Evolutionary conservation across 2,888 invertebrate species (phyloP), one percentile per base, ranked within the genome.

Genomic region (Brenthis ino): DNA sequence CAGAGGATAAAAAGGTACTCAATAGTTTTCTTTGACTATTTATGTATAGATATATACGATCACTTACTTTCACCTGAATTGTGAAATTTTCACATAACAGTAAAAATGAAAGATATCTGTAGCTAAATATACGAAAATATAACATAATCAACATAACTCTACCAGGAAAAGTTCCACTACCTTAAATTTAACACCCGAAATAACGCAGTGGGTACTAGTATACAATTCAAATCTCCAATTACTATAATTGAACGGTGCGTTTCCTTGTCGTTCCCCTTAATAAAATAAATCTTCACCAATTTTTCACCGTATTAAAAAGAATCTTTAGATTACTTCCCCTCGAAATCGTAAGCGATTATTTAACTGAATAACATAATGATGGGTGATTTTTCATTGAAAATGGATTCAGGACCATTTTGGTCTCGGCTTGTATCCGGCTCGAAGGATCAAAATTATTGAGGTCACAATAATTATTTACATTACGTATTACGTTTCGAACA

Each of bases 291-390:
- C 74, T 69, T 68, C 66, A 80, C 80, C 79, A 83, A 85, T 85
- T 86, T 86, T 83, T 82, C 82, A 78, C 80, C 82, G 82, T 83
- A 84, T 86, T 86, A 85, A 82, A 81, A 69, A 77, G 48, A 66
- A 66, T 67, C 67, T 67, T 67, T 63, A 67, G 67, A 67, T 67
- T 56, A 63, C 63, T 63, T n/a, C 56, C 61, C 67, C 56, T 67
- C 37, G 37, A 37, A 55, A 71, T 71, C 63, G 69, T 61, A 61
- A 65, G 57, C 80, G 85, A 84, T 88, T 86, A 86, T 85, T 86
- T 79, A 85, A 83, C 81, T 76, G 76, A 82, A 81, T 80, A 82
- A 82, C 78, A 79, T 79, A 67, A 74, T 71, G 72, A 71, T 64
- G 56, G 65, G 72, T 72, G 67, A 74, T 74, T 69, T 70, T 63